Conservation (phyloP, 2,888 invertebrate genomes). For the Galerucella calmariensis region DNA sequence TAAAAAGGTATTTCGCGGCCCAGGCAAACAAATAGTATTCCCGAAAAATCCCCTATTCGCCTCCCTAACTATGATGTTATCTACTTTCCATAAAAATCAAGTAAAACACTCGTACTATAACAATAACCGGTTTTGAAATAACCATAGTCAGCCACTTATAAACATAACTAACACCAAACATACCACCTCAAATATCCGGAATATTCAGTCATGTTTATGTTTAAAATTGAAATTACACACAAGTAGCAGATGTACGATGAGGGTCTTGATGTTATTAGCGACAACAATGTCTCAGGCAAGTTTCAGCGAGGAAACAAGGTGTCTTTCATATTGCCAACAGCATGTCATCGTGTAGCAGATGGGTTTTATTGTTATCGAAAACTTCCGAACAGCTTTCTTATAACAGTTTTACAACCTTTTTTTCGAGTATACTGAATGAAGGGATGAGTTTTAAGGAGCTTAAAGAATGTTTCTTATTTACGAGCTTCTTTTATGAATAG, state of each 20-base stretch:
- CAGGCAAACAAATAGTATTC: no score
- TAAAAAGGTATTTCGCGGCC: no score
- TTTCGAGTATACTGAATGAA: constrained; percentile 18
- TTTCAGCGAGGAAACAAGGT: constrained; percentile 50
- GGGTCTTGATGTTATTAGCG: constrained; percentile 46
- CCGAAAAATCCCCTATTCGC: no score
- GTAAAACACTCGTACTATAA: neutral
- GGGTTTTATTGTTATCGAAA: constrained; percentile 53
- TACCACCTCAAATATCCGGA: constrained; percentile 10
- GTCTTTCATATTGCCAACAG: constrained; percentile 54
- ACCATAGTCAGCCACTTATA: neutral
- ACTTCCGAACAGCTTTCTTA: constrained; percentile 38
- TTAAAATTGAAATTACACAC: constrained; percentile 21
- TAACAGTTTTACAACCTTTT: constrained; percentile 33
- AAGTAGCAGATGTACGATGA: constrained; percentile 21
- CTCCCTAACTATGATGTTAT: no score
- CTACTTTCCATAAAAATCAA: neutral
- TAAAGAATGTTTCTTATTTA: constrained; percentile 14
- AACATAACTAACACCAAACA: neutral
- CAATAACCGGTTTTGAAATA: neutral
- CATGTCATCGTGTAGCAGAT: constrained; percentile 50
- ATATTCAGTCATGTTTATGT: constrained; percentile 12
- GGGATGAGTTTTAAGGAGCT: constrained; percentile 15
- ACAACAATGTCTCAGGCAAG: constrained; percentile 47
- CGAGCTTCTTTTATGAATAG: constrained; percentile 14